Evolutionary conservation across 35 echinoderm and acorn worm species (phyloP), one percentile per base, ranked within the genome.

Genomic region (Stichopus chloronotus): DNA sequence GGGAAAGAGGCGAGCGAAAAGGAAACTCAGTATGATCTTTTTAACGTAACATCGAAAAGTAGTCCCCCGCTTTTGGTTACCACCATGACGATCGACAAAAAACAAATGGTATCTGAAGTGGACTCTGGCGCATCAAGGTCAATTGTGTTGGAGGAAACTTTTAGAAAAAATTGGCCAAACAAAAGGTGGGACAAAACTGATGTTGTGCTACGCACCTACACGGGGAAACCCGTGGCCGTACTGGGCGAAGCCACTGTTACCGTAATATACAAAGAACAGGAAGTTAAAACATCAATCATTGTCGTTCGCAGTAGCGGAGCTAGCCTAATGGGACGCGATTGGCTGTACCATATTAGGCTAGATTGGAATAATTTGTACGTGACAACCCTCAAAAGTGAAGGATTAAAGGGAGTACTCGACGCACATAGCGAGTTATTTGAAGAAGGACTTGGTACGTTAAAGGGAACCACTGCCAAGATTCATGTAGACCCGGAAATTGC

Each of bases 81-180:
- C 14, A 54, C 63, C 14, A 22, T 68, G 17, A 57, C 65, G 5
- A 56, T 93, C 30, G 55, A 93, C 57, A 55, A 72, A 72, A 59
- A 84, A 83, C 11, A 10, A 8, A 53, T 86, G n/a, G 54, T 19
- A 7, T 86, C 86, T 79, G 91, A 95, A 83, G 81, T 92, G 13
- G 94, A 95, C 85, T 88, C 82, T 20, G 94, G 94, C 54, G 91
- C 91, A 9, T 79, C 82, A 19, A 25, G 87, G 59, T 92, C 90
- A 20, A 92, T 95, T 25, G 85, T 92, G 11, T 52, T 56, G 56
- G 94, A 95, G 59, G 76, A 78, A 55, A 52, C 78, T 17, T 95
- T 87, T 58, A 55, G 88, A 56, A 60, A 11, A 53, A 71, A 8
- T 16, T 69, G 60, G n/a, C 24, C 88, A 43, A 69, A 72, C 5